A percentile compares a stretch with the other conserved stretches of the same genome.
Conservation (phyloP, 2,888 invertebrate species). For the Hylaea fasciaria region DNA sequence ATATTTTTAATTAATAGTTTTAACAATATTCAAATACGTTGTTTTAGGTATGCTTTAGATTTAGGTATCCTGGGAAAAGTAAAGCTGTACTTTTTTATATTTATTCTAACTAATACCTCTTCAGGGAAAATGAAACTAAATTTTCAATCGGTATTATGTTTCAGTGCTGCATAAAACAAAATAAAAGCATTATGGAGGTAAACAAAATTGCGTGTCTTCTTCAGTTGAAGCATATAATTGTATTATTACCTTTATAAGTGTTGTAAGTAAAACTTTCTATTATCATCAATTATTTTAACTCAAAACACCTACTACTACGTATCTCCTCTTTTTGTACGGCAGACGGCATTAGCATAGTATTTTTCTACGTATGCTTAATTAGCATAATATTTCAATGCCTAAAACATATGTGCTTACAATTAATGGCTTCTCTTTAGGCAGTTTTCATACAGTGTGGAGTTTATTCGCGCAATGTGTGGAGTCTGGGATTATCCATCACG, state of each 20-base stretch:
- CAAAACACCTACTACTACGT: no score
- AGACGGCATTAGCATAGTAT: no score
- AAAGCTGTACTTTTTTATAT: neutral
- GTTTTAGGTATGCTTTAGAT: conserved; percentile 1
- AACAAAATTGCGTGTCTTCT: conserved; percentile 2
- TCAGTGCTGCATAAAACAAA: conserved; percentile 30
- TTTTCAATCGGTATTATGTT: conserved; percentile 27
- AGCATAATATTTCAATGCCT: no score
- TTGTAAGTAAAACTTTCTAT: neutral
- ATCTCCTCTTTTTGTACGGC: no score
- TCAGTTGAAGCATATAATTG: neutral
- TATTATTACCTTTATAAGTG: neutral
- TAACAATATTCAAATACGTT: conserved; percentile 25
- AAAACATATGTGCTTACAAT: conserved; percentile 9
- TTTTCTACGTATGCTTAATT: no score
- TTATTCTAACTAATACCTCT: neutral
- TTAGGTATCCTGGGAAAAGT: neutral
- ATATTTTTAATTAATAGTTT: conserved; percentile 15
- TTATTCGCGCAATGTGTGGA: conserved; percentile 12
- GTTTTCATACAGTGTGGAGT: conserved; percentile 3
- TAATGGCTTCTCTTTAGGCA: conserved; percentile 5
- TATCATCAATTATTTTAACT: no score
- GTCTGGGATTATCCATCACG: conserved; percentile 47
- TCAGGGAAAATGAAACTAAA: conserved; percentile 21
- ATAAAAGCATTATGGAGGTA: conserved; percentile 3